Evolutionary conservation across 2,113 vertebrate species (phyloP).

Genomic region (Mesitornis unicolor): DNA sequence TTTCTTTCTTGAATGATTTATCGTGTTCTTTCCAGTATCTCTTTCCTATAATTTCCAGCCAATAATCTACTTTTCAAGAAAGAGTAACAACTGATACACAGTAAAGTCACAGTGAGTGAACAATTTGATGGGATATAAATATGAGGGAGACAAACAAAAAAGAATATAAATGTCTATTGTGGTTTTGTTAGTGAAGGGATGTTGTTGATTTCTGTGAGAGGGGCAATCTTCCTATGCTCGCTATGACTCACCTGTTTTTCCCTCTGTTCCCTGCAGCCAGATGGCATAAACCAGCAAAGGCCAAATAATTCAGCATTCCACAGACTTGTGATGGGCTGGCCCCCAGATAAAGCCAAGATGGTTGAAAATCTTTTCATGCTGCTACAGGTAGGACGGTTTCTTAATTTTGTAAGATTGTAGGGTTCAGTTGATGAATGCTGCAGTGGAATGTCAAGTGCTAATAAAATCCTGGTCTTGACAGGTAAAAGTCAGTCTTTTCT

Average conservation of each 20-base stretch:
- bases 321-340: not conserved
- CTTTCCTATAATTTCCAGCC: not conserved
- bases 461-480: not conserved
- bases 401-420: not conserved
- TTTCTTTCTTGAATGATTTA: not conserved
- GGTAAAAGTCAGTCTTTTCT: not conserved
- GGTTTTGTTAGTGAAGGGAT: not conserved
- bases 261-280: conserved; percentile 8
- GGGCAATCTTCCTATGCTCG: not conserved
- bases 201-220: not conserved
- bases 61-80: not conserved
- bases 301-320: not conserved
- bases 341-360: not conserved
- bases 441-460: not conserved
- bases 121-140: not conserved
- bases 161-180: not conserved
- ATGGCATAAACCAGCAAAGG: not conserved
- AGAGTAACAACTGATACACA: not conserved
- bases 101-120: not conserved
- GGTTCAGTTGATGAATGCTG: not conserved
- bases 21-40: not conserved
- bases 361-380: not conserved
- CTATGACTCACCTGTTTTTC: conserved; percentile 25
- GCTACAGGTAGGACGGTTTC: not conserved
- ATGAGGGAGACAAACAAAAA: not conserved